Evolutionary conservation across 2,888 invertebrate species (phyloP).

Genomic region (Ypsolopha scabrella): DNA sequence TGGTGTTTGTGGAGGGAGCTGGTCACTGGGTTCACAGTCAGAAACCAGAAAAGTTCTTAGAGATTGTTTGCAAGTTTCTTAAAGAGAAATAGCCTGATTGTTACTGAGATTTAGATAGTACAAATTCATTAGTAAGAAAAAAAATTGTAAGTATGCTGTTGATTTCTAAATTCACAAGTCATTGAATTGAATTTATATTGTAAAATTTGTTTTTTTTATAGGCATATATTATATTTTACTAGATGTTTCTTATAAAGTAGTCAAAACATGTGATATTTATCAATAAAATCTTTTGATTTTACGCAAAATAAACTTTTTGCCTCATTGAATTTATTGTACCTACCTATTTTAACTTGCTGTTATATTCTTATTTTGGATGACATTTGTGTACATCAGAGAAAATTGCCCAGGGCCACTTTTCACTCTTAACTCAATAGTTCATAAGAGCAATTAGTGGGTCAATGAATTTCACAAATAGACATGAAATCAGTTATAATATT

Average conservation of each 20-base stretch:
- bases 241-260: background rate
- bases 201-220: background rate
- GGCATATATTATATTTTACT: too few species aligned
- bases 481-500: too few species aligned
- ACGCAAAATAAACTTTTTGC: too few species aligned
- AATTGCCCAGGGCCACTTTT: too few species aligned
- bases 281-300: too few species aligned
- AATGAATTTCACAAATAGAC: too few species aligned
- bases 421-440: background rate
- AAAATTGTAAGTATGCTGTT: background rate
- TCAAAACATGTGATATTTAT: background rate
- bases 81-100: constrained; percentile 41
- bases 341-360: too few species aligned
- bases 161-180: background rate
- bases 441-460: background rate
- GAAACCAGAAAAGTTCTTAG: constrained; percentile 83
- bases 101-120: background rate
- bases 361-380: too few species aligned
- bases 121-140: too few species aligned
- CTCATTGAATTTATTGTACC: too few species aligned
- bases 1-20: constrained; percentile 81
- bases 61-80: constrained; percentile 73
- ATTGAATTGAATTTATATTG: background rate
- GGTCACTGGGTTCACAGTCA: constrained; percentile 97
- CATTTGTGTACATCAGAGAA: too few species aligned